Conservation (phyloP, 2,888 invertebrate genomes). For the Lamellibrachia columna region DNA sequence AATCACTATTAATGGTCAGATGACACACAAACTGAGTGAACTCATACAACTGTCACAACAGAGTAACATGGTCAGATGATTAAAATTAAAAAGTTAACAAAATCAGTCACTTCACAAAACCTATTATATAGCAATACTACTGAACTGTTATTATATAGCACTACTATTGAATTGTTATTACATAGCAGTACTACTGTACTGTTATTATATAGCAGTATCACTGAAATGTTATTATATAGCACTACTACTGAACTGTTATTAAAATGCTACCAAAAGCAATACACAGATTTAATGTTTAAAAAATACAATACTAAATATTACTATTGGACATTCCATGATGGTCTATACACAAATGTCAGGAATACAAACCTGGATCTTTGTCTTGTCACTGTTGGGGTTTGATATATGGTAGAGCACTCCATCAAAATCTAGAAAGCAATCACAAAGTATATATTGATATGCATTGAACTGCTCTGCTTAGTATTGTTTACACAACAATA, state of each 20-base stretch:
- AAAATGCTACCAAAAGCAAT: not conserved
- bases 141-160: not conserved
- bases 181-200: not conserved
- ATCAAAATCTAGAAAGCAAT: slow-evolving; percentile 82
- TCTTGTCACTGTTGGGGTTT: slow-evolving; percentile 94
- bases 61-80: no score
- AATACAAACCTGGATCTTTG: slow-evolving; percentile 90
- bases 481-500: not conserved
- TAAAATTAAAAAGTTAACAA: no score
- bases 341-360: slow-evolving; percentile 17
- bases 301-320: not conserved
- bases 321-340: not conserved
- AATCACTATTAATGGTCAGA: no score
- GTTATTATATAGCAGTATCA: not conserved
- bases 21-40: no score
- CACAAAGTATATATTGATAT: slow-evolving; percentile 17
- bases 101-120: no score
- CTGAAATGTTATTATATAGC: no score
- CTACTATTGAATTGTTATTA: not conserved
- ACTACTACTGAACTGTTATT: slow-evolving; percentile 5
- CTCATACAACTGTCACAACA: no score
- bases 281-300: not conserved
- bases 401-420: slow-evolving; percentile 98
- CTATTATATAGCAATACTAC: no score
- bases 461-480: not conserved